A percentile compares a stretch with the other conserved stretches of the same genome.
Conservation (phyloP, 1,140 invertebrate genomes). For the Papilio xuthus region DNA sequence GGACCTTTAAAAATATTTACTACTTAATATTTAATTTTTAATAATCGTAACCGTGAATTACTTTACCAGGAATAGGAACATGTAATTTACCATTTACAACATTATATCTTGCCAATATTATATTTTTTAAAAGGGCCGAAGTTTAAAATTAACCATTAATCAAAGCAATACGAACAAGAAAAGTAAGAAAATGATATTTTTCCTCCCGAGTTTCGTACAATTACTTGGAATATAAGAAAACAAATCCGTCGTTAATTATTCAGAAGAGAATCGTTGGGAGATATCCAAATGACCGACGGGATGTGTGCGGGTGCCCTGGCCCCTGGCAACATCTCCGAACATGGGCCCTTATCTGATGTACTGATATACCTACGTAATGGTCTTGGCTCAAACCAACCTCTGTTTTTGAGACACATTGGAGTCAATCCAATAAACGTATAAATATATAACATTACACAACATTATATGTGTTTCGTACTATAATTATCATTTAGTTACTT, state of each 20-base stretch:
- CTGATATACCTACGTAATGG: conserved; percentile 39
- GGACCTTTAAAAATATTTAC: neutral
- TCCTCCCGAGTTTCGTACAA: neutral
- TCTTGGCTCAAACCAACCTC: conserved; percentile 39
- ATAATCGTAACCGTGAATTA: neutral
- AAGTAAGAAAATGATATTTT: neutral
- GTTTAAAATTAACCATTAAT: neutral
- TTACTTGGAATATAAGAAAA: neutral
- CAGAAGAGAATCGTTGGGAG: conserved; percentile 7
- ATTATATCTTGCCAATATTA: too few relatives aligned
- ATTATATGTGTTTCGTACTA: neutral
- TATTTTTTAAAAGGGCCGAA: too few relatives aligned
- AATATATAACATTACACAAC: conserved; percentile 3
- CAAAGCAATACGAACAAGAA: neutral
- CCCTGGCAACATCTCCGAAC: conserved; percentile 35
- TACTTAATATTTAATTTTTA: neutral
- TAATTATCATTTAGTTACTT: neutral
- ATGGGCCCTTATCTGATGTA: conserved; percentile 39
- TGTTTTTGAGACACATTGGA: conserved; percentile 40
- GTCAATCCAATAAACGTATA: conserved; percentile 29
- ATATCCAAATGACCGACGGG: conserved; percentile 2
- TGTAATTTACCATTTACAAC: too few relatives aligned
- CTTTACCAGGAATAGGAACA: neutral
- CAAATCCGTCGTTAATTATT: neutral
- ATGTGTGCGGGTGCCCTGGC: neutral